Base-by-base conservation (phyloP, 2,888 invertebrate genomes). In the Operophtera brumata region DNA sequence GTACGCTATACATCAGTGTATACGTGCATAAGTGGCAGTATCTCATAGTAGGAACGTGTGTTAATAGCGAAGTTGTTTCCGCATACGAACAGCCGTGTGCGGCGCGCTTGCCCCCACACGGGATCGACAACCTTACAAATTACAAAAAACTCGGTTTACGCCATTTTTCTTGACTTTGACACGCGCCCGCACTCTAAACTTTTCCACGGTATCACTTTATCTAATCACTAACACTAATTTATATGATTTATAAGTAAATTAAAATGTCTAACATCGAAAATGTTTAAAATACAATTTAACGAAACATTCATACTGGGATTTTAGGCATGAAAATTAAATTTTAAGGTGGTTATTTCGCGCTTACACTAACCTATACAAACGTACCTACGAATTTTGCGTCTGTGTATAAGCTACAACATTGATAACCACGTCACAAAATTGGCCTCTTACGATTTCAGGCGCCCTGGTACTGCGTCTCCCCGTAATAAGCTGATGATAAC, bases 401-500 rank as follows among this genome's bases (percentile, higher is more conserved):
- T 68, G 73, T 71, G 66, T 74, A 67, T 37, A 11, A 28, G n/a
- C 64, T 63, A 57, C 73, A 63, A 78, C 80, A 82, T 76, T 74
- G 77, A 79, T 72, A 54, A 72, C 74, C 77, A 83, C 86, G 86
- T 86, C 86, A 88, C 77, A 78, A 35, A 76, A 75, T 74, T 70
- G 69, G 73, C 77, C 79, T 85, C 86, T 80, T 71, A 71, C 76
- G 69, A 73, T 79, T 76, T 82, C 80, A 86, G 84, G 70, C 69
- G 71, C 81, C 88, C 89, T 89, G 75, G 88, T 90, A 86, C 80
- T 71, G 69, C 75, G 80, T 74, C 84, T 87, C 84, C 80, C 80
- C 82, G 86, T 90, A 90, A 90, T 88, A 89, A 90, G 89, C 87
- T 85, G 84, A 84, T 86, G 87, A 86, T 87, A 86, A 86, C 84